Conservation (phyloP, 2,888 invertebrate genomes). For the Chelonus formosanus region DNA sequence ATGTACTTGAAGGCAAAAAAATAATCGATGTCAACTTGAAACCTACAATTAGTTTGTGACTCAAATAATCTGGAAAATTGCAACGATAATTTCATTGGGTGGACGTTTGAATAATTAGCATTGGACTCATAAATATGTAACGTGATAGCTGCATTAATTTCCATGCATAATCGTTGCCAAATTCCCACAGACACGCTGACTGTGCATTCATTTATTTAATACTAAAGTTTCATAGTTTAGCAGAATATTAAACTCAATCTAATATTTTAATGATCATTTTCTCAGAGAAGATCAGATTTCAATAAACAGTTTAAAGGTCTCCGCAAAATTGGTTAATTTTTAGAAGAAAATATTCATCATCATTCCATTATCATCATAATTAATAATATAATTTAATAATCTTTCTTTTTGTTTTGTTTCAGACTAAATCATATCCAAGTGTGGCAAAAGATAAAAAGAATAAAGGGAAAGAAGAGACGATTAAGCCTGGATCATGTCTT, state of each 20-base stretch:
- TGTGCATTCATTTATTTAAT: constrained; percentile 2
- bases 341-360: too few relatives aligned
- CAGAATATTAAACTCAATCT: not conserved
- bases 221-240: not conserved
- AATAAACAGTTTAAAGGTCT: too few relatives aligned
- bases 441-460: too few relatives aligned
- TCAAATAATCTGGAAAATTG: constrained; percentile 46
- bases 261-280: constrained; percentile 20
- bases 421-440: too few relatives aligned
- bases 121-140: constrained; percentile 52
- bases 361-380: too few relatives aligned
- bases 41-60: not conserved
- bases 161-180: constrained; percentile 49
- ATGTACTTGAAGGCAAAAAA: too few relatives aligned
- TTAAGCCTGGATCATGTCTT: constrained; percentile 39
- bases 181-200: constrained; percentile 12
- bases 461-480: constrained; percentile 1
- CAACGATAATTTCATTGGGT: constrained; percentile 47
- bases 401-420: too few relatives aligned
- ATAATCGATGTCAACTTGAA: too few relatives aligned
- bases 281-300: too few relatives aligned
- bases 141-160: constrained; percentile 52
- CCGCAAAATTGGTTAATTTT: too few relatives aligned
- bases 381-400: too few relatives aligned
- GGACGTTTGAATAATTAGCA: constrained; percentile 52